These are phyloP conservation scores for Drosophila simulans DNA, from an alignment of 1,140 invertebrate species.

Conservation along the genomic window DNA sequence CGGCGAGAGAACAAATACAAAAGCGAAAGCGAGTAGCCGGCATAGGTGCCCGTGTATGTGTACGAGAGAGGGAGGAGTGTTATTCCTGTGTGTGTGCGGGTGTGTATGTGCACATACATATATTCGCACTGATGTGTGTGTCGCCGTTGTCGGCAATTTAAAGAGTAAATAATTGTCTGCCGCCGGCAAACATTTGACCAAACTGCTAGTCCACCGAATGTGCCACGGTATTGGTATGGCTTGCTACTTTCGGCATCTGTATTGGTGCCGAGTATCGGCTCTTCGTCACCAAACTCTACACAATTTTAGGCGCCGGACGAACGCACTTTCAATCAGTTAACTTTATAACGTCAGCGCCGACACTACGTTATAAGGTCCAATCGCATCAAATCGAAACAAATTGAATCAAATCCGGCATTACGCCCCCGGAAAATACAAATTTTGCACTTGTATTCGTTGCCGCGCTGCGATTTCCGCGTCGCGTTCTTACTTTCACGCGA, in stretches of 20 bases:
- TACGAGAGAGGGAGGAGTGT: conserved; percentile 3
- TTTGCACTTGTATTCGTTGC: conserved; percentile 25
- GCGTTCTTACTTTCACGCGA: conserved; percentile 70
- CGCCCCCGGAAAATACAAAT: conserved; percentile 12
- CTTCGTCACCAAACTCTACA: conserved; percentile 76
- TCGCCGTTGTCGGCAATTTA: conserved; percentile 62
- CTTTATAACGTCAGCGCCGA: conserved; percentile 72
- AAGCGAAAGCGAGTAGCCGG: conserved; percentile 74
- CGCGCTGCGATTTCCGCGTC: conserved; percentile 18
- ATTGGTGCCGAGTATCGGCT: conserved; percentile 26
- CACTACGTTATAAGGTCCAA: conserved; percentile 67
- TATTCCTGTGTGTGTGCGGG: conserved; percentile 3
- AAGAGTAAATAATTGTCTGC: conserved; percentile 69
- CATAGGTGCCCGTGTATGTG: conserved; percentile 19
- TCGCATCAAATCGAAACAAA: conserved; percentile 11
- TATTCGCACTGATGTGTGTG: conserved; percentile 17
- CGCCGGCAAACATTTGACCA: conserved; percentile 58
- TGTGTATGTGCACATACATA: conserved; percentile 1
- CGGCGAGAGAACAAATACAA: conserved; percentile 69
- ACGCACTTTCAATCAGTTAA: conserved; percentile 82
- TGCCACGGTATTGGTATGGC: conserved; percentile 26
- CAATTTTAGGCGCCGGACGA: conserved; percentile 74
- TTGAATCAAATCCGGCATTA: neutral
- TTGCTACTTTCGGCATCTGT: conserved; percentile 8
- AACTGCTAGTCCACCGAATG: conserved; percentile 44